These are phyloP conservation scores for Pangasius djambal DNA, from an alignment of 2,797 vertebrate species.

Conservation along the genomic window DNA sequence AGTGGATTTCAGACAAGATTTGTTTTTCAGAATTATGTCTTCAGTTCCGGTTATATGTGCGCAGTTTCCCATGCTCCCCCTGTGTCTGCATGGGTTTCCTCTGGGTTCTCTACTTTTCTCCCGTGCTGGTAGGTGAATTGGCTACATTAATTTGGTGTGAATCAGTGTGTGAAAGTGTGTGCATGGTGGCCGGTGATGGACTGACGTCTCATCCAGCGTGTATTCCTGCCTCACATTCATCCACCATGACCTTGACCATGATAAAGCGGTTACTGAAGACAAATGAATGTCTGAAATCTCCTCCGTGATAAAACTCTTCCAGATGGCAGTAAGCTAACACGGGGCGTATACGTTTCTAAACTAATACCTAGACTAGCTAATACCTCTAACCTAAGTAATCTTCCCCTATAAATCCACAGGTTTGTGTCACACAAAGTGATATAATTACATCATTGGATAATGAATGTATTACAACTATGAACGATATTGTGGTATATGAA, in stretches of 20 bases:
- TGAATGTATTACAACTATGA: not conserved
- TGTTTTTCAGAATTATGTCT: not conserved
- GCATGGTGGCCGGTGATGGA: not conserved
- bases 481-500: not conserved
- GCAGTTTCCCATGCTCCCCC: not conserved
- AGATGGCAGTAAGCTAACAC: not conserved
- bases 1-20: not conserved
- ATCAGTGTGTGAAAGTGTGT: not conserved
- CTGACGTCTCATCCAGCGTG: not conserved
- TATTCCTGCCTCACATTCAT: not conserved
- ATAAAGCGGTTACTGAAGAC: not conserved
- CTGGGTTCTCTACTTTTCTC: not conserved
- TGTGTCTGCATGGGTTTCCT: not conserved
- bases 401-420: not conserved
- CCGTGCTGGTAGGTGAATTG: not conserved
- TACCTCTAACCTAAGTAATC: not conserved
- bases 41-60: not conserved
- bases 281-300: not conserved
- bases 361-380: not conserved
- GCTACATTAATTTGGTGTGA: not conserved
- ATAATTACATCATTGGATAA: not conserved
- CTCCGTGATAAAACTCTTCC: not conserved
- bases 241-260: not conserved
- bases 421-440: not conserved
- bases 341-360: not conserved